phyloP scores from a whole-genome alignment of 2,888 invertebrate genomes.

The Troglohyphantes excavatus region DNA sequence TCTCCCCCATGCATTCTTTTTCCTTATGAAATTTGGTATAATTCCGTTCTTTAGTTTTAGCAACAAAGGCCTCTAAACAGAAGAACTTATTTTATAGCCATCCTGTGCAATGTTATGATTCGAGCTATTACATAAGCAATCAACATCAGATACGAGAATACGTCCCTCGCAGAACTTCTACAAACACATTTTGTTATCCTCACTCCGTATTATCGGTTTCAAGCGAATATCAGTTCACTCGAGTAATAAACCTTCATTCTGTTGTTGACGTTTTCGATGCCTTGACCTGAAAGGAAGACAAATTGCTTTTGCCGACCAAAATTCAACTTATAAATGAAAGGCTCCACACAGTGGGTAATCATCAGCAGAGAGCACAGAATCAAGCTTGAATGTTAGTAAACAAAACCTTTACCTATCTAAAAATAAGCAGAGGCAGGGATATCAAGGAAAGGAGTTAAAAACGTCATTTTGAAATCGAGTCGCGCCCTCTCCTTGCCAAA shows the following conservation, averaged over 20 bases:
- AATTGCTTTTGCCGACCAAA: constrained; percentile 7
- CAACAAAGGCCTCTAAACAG: too few relatives aligned
- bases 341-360: not conserved
- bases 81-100: too few relatives aligned
- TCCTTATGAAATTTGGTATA: too few relatives aligned
- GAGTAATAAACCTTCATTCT: not conserved
- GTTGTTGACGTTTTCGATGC: not conserved
- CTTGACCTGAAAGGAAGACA: constrained; percentile 37
- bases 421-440: constrained; percentile 21
- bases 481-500: constrained; percentile 33
- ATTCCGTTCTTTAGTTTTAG: too few relatives aligned
- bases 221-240: not conserved
- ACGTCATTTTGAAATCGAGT: constrained; percentile 36
- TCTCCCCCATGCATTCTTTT: too few relatives aligned
- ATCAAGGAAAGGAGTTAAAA: constrained; percentile 37
- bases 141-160: too few relatives aligned
- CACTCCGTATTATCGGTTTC: not conserved
- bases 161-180: too few relatives aligned
- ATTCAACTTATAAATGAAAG: constrained; percentile 5
- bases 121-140: too few relatives aligned
- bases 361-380: constrained; percentile 4
- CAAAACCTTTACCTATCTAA: constrained; percentile 38
- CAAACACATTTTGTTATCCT: too few relatives aligned
- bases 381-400: constrained; percentile 38
- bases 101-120: too few relatives aligned